Percentiles rank a stretch among this genome's conserved stretches.
Evolutionary conservation across 2,888 invertebrate species (phyloP).

Genomic region (Geophilus truncorum): DNA sequence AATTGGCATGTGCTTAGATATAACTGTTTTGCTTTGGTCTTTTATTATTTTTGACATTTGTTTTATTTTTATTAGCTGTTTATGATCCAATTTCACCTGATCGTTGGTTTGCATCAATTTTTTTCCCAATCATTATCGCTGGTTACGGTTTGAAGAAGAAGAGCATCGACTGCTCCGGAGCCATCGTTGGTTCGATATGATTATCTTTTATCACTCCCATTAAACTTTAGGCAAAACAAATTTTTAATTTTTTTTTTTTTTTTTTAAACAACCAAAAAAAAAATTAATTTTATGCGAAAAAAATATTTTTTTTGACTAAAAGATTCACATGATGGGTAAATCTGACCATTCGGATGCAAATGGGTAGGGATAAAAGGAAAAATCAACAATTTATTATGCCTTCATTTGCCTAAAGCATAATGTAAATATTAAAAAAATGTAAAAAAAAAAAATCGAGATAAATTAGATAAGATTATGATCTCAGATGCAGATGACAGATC

Average conservation of each 20-base stretch:
- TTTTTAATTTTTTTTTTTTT: no score
- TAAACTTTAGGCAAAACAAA: no score
- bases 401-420: not conserved
- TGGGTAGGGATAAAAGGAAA: not conserved
- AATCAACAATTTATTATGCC: not conserved
- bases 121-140: slow-evolving; percentile 62
- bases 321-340: no score
- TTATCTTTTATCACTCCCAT: not conserved
- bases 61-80: slow-evolving; percentile 28
- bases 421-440: not conserved
- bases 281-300: no score
- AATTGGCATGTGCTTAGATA: no score
- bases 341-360: no score
- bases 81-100: slow-evolving; percentile 56
- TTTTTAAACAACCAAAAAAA: no score
- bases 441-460: not conserved
- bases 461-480: slow-evolving; percentile 39
- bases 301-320: no score
- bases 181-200: slow-evolving; percentile 55
- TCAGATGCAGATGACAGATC: slow-evolving; percentile 10
- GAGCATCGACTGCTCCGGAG: slow-evolving; percentile 66
- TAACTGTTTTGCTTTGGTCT: no score
- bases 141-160: slow-evolving; percentile 63
- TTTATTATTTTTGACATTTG: not conserved
- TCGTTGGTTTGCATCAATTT: slow-evolving; percentile 61